A percentile compares a stretch with the other conserved stretches of the same genome.
These are phyloP conservation scores for Hyphantria cunea DNA, from an alignment of 1,140 invertebrate genomes.

Conservation along the genomic window DNA sequence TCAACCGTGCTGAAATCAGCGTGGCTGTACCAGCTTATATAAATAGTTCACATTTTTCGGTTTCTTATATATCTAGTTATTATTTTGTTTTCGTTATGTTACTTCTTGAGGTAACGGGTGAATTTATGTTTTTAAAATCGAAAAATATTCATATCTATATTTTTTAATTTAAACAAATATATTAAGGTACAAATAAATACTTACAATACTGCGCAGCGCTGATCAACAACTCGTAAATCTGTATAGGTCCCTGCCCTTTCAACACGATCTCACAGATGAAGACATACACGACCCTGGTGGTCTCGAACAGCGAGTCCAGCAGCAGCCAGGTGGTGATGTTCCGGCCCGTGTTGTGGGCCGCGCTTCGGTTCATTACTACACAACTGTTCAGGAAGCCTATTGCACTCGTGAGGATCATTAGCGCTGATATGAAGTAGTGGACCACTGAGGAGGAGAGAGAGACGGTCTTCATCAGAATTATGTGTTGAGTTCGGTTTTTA, in stretches of 20 bases:
- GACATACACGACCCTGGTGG: slow-evolving; percentile 61
- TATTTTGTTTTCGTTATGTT: no score
- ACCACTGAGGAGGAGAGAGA: slow-evolving; percentile 40
- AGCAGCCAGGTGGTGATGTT: slow-evolving; percentile 68
- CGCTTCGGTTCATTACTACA: slow-evolving; percentile 54
- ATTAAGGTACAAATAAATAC: slow-evolving; percentile 40
- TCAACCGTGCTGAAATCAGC: no score
- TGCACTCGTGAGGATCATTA: slow-evolving; percentile 57
- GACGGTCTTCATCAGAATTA: neutral
- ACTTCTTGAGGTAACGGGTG: no score
- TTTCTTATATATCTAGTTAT: no score
- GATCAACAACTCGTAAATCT: slow-evolving; percentile 61
- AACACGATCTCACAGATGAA: slow-evolving; percentile 63
- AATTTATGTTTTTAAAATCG: no score
- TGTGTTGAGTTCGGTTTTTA: neutral
- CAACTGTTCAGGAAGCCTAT: slow-evolving; percentile 68
- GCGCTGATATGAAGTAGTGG: slow-evolving; percentile 61
- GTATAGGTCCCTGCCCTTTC: slow-evolving; percentile 53
- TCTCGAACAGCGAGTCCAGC: slow-evolving; percentile 71
- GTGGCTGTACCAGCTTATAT: no score
- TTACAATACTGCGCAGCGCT: slow-evolving; percentile 67
- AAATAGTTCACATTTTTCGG: no score
- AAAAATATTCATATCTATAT: no score
- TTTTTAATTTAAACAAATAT: no score
- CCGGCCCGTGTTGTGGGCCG: slow-evolving; percentile 47